Percentiles rank a stretch among this genome's conserved stretches.
Conservation (phyloP, 1,140 invertebrate species). For the Rhagoletis pomonella region DNA sequence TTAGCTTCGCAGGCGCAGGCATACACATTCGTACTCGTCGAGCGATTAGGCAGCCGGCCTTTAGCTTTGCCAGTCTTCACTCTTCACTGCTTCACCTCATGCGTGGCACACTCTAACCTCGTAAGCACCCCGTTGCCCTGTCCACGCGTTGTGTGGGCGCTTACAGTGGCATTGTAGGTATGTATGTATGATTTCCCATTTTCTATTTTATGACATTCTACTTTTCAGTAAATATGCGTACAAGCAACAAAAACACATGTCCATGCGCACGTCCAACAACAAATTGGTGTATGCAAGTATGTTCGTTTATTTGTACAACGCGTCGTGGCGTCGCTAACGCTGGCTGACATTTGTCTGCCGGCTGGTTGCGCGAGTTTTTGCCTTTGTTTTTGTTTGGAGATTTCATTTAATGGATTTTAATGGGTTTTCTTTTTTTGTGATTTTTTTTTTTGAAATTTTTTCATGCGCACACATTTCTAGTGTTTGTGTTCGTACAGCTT, state of each 20-base stretch:
- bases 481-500: neutral
- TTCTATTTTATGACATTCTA: constrained; percentile 51
- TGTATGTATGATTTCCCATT: constrained; percentile 14
- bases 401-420: constrained; percentile 52
- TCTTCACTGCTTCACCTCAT: neutral
- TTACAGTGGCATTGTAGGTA: neutral
- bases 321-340: neutral
- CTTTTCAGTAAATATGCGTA: constrained; percentile 43
- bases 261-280: neutral
- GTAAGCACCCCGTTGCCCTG: neutral
- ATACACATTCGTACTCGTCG: neutral
- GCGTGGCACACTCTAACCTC: neutral
- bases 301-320: neutral
- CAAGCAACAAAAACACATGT: constrained; percentile 5
- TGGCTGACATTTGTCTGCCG: constrained; percentile 6
- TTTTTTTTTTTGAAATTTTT: neutral
- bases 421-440: neutral
- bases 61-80: neutral
- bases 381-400: constrained; percentile 18
- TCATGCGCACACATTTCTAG: neutral
- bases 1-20: neutral
- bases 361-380: neutral
- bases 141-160: constrained; percentile 3
- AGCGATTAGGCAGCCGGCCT: neutral
- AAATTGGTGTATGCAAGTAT: neutral